Evolutionary conservation across 2,113 vertebrate species (phyloP).

Genomic region (rat (Rattus norvegicus)): GRCr8 NC_086024.1:104673501-104674000

Average conservation of each 20-base stretch:
- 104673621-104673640: not conserved
- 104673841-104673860: slow-evolving; percentile 14
- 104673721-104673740: not conserved
- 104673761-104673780: not conserved
- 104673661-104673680: not conserved
- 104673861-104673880: not conserved
- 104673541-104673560: not conserved
- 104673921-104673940: not conserved
- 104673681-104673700: not conserved
- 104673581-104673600: slow-evolving; percentile 39
- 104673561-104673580: slow-evolving; percentile 32
- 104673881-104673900: not conserved
- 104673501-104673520: slow-evolving; percentile 32
- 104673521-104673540: not conserved
- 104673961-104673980: not conserved
- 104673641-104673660: not conserved
- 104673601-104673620: slow-evolving; percentile 24
- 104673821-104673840: not conserved
- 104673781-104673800: not conserved
- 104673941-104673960: not conserved
- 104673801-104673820: not conserved
- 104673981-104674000: not conserved
- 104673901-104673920: not conserved
- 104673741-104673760: not conserved
- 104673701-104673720: not conserved